Base-by-base conservation (phyloP, 2,888 invertebrate species). In the Slavum lentiscoides region DNA sequence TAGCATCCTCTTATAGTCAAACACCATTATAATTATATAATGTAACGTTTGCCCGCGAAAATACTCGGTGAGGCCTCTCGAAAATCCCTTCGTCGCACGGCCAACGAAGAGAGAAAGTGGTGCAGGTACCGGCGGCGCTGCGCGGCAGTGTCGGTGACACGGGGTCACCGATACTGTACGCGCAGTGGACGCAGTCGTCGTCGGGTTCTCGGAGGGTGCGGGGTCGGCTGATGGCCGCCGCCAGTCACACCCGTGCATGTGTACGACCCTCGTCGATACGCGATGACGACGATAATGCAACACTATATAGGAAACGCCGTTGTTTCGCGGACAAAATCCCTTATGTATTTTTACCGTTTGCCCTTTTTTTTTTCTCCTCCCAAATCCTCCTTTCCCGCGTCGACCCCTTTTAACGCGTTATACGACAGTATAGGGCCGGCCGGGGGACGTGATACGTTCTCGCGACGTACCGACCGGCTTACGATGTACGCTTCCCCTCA, bases 341-440 rank as follows among this genome's bases (percentile, higher is more conserved):
- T 73, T 73, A 73, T 62, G 30, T 30, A 30, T 30, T 73, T 62
- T 73, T 73, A 73, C 73, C 61, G 61, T 73, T 73, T 73, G 61
- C 23, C 73, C 49, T 49, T 73, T 73, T 73, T 73, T n/a, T 30
- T 4, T 4, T 1, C 30, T n/a, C 30, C 30, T 30, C 30, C 2
- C 30, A 30, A 30, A 30, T 30, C 30, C 9, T 43, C 9, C 43
- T 43, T 43, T 43, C 9, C 9, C n/a, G 9, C 23, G 21, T 53
- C 5, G 19, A 15, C 39, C 49, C 73, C 23, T 59, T 62, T 30
- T 74, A 62, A 49, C 62, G 53, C 73, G 59, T 73, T 62, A 62
- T 37, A 59, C 37, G 19, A 64, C 23, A 23, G n/a, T 13, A 49
- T 49, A 8, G 49, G 13, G 2, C 13, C n/a, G 30, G 43, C n/a